These are phyloP conservation scores for Aromia moschata DNA, from an alignment of 2,888 invertebrate genomes.

Conservation along the genomic window DNA sequence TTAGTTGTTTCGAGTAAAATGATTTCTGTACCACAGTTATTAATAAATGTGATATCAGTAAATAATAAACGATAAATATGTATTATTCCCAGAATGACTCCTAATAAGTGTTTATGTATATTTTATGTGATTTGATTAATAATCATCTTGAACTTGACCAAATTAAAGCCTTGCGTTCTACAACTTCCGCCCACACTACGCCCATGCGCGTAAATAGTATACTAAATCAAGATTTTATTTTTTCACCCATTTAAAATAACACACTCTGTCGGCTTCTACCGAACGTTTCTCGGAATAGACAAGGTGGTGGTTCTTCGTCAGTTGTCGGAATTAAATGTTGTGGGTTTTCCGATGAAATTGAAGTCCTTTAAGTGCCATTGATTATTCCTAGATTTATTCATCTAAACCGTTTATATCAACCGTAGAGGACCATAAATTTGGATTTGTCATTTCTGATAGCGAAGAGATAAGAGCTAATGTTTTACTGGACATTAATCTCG, in stretches of 20 bases:
- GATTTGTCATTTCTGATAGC: no score
- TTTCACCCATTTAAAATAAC: constrained; percentile 30
- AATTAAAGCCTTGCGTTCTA: no score
- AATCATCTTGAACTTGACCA: no score
- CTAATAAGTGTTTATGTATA: no score
- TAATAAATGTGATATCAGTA: no score
- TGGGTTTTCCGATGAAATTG: constrained; percentile 43
- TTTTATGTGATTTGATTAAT: no score
- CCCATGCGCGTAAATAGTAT: constrained; percentile 11
- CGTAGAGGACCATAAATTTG: constrained; percentile 10
- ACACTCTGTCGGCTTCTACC: constrained; percentile 37
- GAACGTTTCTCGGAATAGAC: constrained; percentile 40
- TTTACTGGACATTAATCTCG: no score
- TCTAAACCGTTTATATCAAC: not conserved
- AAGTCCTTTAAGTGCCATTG: constrained; percentile 37
- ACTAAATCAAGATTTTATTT: constrained; percentile 31
- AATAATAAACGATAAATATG: no score
- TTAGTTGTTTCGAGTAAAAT: no score
- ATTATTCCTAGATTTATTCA: constrained; percentile 18
- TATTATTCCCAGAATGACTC: no score
- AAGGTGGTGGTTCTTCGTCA: constrained; percentile 31
- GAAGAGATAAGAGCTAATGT: no score
- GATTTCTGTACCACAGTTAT: no score
- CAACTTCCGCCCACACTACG: not conserved
- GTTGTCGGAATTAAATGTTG: constrained; percentile 40